Evolutionary conservation across 2,888 invertebrate genomes (phyloP), one percentile per base, ranked within the genome.

Genomic region (Marasmarcha lunaedactyla): DNA sequence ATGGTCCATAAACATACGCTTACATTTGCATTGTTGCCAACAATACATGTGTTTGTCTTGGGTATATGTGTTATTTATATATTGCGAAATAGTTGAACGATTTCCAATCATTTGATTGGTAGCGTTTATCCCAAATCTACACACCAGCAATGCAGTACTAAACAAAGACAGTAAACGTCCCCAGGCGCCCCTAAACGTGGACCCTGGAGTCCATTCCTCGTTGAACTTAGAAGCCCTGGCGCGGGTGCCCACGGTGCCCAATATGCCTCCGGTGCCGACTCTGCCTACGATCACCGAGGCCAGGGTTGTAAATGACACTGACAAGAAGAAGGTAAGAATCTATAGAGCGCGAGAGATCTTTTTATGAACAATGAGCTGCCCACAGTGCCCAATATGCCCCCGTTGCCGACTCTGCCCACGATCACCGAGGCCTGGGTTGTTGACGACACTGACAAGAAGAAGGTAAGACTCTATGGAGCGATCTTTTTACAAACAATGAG

Each of bases 171-270:
- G 30, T 30, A n/a, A 20, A 20, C 7, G 4, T 30, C n/a, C 48
- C 47, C 71, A 83, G 83, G 83, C 83, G 47, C 94, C 95, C 20
- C 84, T 95, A 47, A 96, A 96, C 76, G 89, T 94, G 46, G 96
- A 96, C 79, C 95, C 96, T 2, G 96, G 96, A 38, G 96, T 95
- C 36, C 96, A 96, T 71, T 96, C 95, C 41, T 94, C 93, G 61
- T 87, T 96, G 57, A 93, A 94, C 72, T 84, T 96, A 62, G 95
- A 95, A 69, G 83, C 81, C 10, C 48, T 84, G 45, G 84, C 81
- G 36, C 67, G 83, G 1, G 84, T 84, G 47, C 84, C 84, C 43
- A 84, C 91, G 70, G 59, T 90, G 84, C 69, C 92, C 86, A 66
- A 91, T 88, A 87, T 92, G 66, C 94, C 94, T 45, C 90, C 93